phyloP scores from a whole-genome alignment of 2,113 vertebrate genomes.

The Empidonax alnorum region DNA sequence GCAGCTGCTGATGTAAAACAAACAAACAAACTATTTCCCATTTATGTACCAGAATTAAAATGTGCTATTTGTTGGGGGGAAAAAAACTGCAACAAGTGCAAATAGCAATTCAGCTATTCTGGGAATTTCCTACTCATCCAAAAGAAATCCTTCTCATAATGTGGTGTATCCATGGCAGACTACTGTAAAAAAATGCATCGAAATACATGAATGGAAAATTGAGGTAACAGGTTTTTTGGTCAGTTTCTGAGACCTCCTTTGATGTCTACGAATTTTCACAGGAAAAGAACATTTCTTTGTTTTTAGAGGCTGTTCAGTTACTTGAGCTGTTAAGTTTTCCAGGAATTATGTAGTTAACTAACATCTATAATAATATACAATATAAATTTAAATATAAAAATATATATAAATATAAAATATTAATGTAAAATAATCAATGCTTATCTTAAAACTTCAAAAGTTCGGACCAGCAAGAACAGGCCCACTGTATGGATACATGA shows the following conservation, averaged over 20 bases:
- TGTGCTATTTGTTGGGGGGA: not conserved
- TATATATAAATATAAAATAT: not conserved
- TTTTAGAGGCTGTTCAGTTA: not conserved
- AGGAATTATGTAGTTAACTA: not conserved
- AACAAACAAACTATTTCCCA: not conserved
- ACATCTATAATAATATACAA: not conserved
- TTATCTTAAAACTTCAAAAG: not conserved
- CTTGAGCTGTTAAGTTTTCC: not conserved
- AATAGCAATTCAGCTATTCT: conserved; percentile 1
- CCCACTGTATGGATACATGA: not conserved
- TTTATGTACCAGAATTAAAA: not conserved
- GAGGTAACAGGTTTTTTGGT: not conserved
- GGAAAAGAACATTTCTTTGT: not conserved
- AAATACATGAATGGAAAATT: not conserved
- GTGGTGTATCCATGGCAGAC: not conserved
- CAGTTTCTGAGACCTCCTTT: not conserved
- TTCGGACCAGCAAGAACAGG: not conserved
- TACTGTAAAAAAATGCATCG: not conserved
- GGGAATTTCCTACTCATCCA: conserved; percentile 11
- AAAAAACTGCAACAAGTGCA: not conserved
- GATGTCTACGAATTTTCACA: not conserved
- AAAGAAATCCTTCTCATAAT: conserved; percentile 5
- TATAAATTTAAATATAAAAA: not conserved
- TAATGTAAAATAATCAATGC: not conserved
- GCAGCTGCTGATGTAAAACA: not conserved